Conservation (phyloP, 1,140 invertebrate genomes). For the Paraescarpia echinospica region DNA sequence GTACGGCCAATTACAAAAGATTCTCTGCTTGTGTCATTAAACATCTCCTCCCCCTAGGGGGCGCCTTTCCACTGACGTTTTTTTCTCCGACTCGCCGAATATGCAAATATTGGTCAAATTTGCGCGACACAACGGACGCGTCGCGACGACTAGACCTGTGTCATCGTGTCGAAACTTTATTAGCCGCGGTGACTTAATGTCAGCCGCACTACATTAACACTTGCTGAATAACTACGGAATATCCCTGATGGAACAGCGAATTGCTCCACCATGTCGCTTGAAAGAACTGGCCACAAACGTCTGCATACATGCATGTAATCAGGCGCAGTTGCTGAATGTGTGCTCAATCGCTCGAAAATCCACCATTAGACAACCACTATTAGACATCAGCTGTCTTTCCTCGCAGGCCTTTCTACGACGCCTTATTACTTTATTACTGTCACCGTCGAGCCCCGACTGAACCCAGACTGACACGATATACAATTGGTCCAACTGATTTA, state of each 20-base stretch:
- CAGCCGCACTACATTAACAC: neutral
- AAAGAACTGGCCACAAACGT: neutral
- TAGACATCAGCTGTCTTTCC: neutral
- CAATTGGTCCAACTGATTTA: neutral
- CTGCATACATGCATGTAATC: slow-evolving; percentile 5
- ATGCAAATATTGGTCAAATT: neutral
- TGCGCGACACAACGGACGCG: neutral
- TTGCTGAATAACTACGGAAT: neutral
- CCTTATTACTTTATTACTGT: neutral
- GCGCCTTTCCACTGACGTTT: neutral
- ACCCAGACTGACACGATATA: neutral
- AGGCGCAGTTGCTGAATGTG: neutral
- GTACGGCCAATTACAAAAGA: neutral
- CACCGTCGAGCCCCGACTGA: neutral
- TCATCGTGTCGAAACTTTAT: neutral
- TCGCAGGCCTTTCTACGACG: neutral
- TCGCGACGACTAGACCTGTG: neutral
- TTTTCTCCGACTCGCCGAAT: neutral
- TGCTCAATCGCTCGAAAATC: neutral
- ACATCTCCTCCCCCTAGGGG: neutral
- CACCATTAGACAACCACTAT: neutral
- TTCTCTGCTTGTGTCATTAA: neutral
- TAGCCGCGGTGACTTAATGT: neutral
- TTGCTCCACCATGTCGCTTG: neutral
- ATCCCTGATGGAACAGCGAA: neutral